Percentiles rank a stretch among this genome's conserved stretches.
phyloP scores from a whole-genome alignment of 2,797 vertebrate genomes.

The Enteromius mattozi region DNA sequence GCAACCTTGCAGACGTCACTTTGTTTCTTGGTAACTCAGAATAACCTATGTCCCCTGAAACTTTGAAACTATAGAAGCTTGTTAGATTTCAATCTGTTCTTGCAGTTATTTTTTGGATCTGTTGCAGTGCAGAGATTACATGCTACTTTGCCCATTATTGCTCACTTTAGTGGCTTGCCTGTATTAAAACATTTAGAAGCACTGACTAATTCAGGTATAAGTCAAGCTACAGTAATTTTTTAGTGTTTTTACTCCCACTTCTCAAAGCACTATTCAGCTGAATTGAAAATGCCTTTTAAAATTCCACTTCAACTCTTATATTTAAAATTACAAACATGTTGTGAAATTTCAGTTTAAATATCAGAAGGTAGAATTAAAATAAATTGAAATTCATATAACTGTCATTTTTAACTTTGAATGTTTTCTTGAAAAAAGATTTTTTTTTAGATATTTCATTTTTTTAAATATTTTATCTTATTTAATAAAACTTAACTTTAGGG shows the following conservation, averaged over 20 bases:
- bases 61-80: neutral
- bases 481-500: neutral
- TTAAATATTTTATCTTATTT: neutral
- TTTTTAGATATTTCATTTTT: no score
- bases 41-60: neutral
- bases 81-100: neutral
- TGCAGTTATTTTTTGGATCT: slow-evolving; percentile 2
- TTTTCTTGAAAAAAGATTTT: neutral
- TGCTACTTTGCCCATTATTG: neutral
- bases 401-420: neutral
- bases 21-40: neutral
- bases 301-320: neutral
- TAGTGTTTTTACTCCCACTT: neutral
- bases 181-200: neutral
- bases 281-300: neutral
- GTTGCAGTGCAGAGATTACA: neutral
- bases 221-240: no score
- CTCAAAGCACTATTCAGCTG: neutral
- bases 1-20: neutral
- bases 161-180: slow-evolving; percentile 26
- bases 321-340: neutral
- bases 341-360: neutral
- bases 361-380: neutral
- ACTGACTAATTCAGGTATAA: neutral
- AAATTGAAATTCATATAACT: neutral